Conservation (phyloP, 2,113 vertebrate genomes). For the Alligator sinensis region DNA sequence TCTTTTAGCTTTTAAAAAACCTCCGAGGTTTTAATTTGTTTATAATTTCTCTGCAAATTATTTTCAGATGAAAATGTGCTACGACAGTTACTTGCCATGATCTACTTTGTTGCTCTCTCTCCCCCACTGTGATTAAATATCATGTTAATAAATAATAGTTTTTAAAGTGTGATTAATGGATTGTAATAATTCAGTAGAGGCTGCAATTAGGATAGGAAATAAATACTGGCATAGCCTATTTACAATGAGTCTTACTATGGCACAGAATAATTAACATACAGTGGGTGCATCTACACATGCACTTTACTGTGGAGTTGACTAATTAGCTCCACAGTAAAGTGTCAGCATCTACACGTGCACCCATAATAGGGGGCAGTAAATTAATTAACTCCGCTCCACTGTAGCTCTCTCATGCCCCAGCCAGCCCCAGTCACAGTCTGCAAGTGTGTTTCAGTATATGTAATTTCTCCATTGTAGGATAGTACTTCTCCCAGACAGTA, state of each 20-base stretch:
- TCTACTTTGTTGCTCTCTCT: not conserved
- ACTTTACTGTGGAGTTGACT: not conserved
- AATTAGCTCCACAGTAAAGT: no score
- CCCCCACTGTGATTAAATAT: conserved; percentile 46
- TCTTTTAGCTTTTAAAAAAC: conserved; percentile 30
- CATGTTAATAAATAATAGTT: conserved; percentile 31
- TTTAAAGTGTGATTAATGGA: conserved; percentile 40
- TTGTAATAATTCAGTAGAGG: conserved; percentile 18
- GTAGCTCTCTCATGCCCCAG: no score
- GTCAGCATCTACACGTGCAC: no score
- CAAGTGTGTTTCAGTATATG: no score
- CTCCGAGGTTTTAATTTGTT: conserved; percentile 35
- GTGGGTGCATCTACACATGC: not conserved
- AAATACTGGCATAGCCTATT: not conserved
- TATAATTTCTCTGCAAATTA: not conserved
- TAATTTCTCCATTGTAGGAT: no score
- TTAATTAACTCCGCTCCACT: no score
- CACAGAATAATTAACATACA: not conserved
- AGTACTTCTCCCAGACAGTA: no score
- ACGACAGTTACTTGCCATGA: not conserved
- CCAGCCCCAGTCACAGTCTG: no score
- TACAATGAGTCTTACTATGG: not conserved
- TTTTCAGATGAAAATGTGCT: not conserved
- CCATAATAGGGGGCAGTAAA: no score
- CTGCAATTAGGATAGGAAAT: conserved; percentile 6